Base-by-base conservation (phyloP, 2,888 invertebrate genomes). In the Sepioteuthis lessoniana region DNA sequence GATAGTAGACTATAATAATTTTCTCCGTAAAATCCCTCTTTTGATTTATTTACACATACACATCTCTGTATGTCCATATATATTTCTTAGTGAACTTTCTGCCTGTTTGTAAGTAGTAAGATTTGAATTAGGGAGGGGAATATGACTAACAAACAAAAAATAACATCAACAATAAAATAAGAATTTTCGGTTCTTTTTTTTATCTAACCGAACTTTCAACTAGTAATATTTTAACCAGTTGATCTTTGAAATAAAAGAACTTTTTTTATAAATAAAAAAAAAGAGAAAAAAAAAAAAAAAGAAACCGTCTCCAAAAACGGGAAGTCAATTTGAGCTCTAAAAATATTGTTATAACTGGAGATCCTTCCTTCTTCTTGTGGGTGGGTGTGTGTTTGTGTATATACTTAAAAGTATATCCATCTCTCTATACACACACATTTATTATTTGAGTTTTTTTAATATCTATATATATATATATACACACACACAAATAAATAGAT, bases 11-110 rank as follows among this genome's bases (percentile, higher is more conserved):
- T 16, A 55, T 55, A 76, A 35, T 16, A 16, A 35, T 76, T 4
- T n/a, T 35, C 25, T 16, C n/a, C n/a, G 76, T 76, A 76, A 76
- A 76, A 35, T 2, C 3, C 76, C 16, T 13, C 19, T n/a, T 16
- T 76, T 76, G n/a, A 76, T 76, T 76, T 76, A 76, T 76, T 76
- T 76, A n/a, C n/a, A 76, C 76, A 76, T n/a, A 76, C n/a, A n/a
- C 55, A 55, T 25, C 28, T 5, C 16, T 76, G 76, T 35, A 35
- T 76, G 35, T 16, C 76, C 76, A 76, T 76, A 55, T 55, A 55
- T 55, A 21, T 55, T 21, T 55, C 21, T 55, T 21, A 55, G 21
- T 55, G 55, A 25, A 21, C 5, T n/a, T 35, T 76, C n/a, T 28
- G n/a, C 76, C 1, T 16, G 55, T n/a, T 76, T 10, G 35, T 76